A percentile compares a stretch with the other conserved stretches of the same genome.
Evolutionary conservation across 2,113 vertebrate genomes (phyloP).

Genomic region (Eidolon helvum): DNA sequence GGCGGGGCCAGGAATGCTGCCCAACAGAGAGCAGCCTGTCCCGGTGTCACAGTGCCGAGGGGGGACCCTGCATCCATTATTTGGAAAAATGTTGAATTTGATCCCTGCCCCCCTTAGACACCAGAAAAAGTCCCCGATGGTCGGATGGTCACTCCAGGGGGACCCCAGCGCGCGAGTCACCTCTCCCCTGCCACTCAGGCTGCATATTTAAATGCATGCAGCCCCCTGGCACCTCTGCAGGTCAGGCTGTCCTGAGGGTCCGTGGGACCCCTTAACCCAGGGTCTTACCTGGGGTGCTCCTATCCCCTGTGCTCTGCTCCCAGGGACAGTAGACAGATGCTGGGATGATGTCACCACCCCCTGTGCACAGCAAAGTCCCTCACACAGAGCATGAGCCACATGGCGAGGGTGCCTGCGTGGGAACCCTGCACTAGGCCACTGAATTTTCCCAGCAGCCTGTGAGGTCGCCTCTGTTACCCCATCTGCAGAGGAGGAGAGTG

Average conservation of each 20-base stretch:
- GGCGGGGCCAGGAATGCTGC: not conserved
- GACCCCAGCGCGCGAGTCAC: not conserved
- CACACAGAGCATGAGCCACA: not conserved
- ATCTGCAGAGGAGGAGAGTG: not conserved
- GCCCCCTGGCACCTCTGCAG: not conserved
- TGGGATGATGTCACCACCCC: too few relatives aligned
- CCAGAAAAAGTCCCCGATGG: not conserved
- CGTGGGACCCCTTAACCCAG: not conserved
- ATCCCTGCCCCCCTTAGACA: not conserved
- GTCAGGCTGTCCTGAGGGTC: not conserved
- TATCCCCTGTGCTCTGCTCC: not conserved
- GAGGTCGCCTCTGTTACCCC: not conserved
- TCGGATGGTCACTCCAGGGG: not conserved
- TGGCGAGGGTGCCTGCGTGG: accelerated
- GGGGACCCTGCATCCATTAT: not conserved
- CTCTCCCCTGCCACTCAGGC: not conserved
- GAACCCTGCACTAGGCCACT: not conserved
- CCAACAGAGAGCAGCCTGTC: accelerated
- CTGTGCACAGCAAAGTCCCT: not conserved
- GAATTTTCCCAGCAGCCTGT: not conserved
- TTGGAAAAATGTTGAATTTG: not conserved
- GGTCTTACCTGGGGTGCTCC: not conserved
- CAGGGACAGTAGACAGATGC: not conserved
- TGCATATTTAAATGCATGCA: not conserved
- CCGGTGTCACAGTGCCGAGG: not conserved